Evolutionary conservation across 2,888 invertebrate species (phyloP), one percentile per base, ranked within the genome.

Genomic region (Eristalis pertinax): DNA sequence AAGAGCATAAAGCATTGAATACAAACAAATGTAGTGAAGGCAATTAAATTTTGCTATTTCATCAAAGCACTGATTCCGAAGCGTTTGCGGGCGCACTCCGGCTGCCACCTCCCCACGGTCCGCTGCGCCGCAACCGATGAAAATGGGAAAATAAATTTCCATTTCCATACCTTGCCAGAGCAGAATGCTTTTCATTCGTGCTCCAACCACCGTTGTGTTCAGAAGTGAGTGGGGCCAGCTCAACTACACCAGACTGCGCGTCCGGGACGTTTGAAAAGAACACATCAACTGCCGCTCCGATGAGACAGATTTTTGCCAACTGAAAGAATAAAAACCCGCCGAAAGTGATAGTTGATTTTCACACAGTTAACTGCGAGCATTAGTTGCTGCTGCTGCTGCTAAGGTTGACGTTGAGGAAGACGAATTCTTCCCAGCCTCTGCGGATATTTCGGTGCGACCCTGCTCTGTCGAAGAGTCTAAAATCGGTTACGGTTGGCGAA

Each of bases 131-230:
- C 50, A 50, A 64, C 38, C 70, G 79, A 74, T 73, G 87, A 84
- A 87, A 87, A 83, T 87, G 79, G 74, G 62, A 87, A 87, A 87
- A 87, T 84, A 38, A 73, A 84, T 87, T 87, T 87, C 50, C 87
- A 87, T 83, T 87, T 80, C 63, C 79, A 84, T 84, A 74, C 84
- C 76, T 76, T 60, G 50, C 63, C 76, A n/a, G 63, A 80, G 68
- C 76, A 73, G 83, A 84, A 65, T 80, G 72, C 79, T 80, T 84
- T 87, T 84, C 87, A 87, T 87, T 87, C 84, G 87, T 84, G 76
- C 72, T 76, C 64, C 75, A 87, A 80, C 87, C 87, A 84, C 73
- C 79, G 76, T 35, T 73, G 83, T 72, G 87, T 87, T 84, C 87
- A 80, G 75, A 79, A 83, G 83, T 79, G 43, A 10, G 24, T 60